A percentile compares a stretch with the other conserved stretches of the same genome.
phyloP scores from a whole-genome alignment of 2,113 vertebrate genomes.

The Laticauda colubrina region DNA sequence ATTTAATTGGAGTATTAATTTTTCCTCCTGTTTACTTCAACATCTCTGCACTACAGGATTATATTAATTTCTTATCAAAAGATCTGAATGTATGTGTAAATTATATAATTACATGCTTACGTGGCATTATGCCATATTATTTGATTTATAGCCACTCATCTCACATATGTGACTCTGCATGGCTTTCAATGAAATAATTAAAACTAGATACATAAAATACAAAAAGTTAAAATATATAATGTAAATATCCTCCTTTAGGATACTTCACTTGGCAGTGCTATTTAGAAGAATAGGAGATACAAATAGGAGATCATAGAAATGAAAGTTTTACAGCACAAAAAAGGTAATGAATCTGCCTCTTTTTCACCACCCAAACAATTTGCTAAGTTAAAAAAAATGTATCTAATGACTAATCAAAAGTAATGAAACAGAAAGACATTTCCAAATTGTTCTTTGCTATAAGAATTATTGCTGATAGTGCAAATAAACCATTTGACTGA shows the following conservation, averaged over 20 bases:
- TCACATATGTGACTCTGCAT: background rate
- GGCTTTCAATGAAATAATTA: background rate
- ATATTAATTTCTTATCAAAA: constrained; percentile 46
- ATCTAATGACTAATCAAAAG: background rate
- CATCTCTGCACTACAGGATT: constrained; percentile 37
- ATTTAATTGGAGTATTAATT: constrained; percentile 47
- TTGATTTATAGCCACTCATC: background rate
- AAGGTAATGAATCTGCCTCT: background rate
- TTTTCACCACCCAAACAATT: background rate
- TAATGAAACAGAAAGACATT: background rate
- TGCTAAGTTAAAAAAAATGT: background rate
- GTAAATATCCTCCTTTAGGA: background rate
- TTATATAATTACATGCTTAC: constrained; percentile 21
- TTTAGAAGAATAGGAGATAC: background rate
- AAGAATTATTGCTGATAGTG: background rate
- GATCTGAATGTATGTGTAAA: constrained; percentile 29
- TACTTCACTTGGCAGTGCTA: background rate
- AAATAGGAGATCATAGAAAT: background rate
- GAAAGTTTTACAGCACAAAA: background rate
- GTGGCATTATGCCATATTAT: background rate
- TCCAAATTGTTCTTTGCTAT: background rate
- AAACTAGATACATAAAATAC: background rate
- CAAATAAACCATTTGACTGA: background rate
- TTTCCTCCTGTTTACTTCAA: constrained; percentile 52
- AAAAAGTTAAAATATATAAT: background rate